phyloP scores from a whole-genome alignment of 2,888 invertebrate genomes.

The Halictus quadricinctus region DNA sequence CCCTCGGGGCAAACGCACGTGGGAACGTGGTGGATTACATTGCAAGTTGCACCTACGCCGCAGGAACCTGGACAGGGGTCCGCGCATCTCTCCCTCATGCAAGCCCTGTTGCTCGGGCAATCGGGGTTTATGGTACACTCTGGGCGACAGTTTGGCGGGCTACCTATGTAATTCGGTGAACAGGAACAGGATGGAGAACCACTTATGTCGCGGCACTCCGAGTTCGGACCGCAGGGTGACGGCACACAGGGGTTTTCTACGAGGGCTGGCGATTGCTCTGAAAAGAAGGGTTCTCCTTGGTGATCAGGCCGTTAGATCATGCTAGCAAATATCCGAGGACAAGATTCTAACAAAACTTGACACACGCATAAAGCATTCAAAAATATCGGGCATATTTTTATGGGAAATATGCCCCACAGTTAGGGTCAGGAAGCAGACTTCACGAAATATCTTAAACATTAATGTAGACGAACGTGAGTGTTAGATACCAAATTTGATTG shows the following conservation, averaged over 20 bases:
- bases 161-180: slow-evolving; percentile 79
- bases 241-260: slow-evolving; percentile 85
- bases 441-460: no score
- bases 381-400: no score
- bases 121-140: slow-evolving; percentile 89
- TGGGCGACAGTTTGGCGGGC: slow-evolving; percentile 87
- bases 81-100: slow-evolving; percentile 89
- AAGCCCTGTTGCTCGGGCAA: slow-evolving; percentile 89
- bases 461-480: no score
- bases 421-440: no score
- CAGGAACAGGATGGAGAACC: slow-evolving; percentile 84
- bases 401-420: no score
- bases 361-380: no score
- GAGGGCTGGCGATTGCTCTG: slow-evolving; percentile 84
- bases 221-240: slow-evolving; percentile 85
- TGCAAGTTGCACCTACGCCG: slow-evolving; percentile 86
- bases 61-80: slow-evolving; percentile 93
- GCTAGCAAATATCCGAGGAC: no score
- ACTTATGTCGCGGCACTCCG: slow-evolving; percentile 84
- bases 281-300: slow-evolving; percentile 9
- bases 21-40: slow-evolving; percentile 89
- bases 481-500: no score
- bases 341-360: no score
- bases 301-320: neutral
- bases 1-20: slow-evolving; percentile 89